phyloP scores from a whole-genome alignment of 2,113 vertebrate genomes.

The Aepyceros melampus region DNA sequence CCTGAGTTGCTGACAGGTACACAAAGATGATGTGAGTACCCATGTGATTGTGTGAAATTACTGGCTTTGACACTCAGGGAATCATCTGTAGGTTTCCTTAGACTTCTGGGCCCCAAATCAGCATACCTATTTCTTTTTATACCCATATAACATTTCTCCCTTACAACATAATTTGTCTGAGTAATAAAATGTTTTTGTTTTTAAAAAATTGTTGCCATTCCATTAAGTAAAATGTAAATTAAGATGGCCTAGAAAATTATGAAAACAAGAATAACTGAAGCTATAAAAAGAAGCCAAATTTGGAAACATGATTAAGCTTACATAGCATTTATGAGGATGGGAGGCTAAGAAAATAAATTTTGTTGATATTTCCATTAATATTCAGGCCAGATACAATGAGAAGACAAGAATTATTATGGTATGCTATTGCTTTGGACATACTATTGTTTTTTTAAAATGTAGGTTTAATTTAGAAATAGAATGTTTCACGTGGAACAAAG shows the following conservation, averaged over 20 bases:
- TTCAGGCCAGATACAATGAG: background rate
- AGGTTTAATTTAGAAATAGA: background rate
- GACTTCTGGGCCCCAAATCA: background rate
- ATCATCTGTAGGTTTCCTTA: background rate
- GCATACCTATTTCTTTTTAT: background rate
- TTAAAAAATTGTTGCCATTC: background rate
- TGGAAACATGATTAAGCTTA: background rate
- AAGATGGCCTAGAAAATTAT: background rate
- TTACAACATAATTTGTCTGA: background rate
- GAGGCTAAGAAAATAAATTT: slow-evolving; percentile 12
- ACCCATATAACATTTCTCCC: background rate
- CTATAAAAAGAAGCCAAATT: background rate
- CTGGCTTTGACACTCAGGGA: background rate
- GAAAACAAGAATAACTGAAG: background rate
- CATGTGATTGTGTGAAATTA: background rate
- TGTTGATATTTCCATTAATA: background rate
- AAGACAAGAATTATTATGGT: background rate
- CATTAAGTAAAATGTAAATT: background rate
- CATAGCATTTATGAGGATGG: background rate
- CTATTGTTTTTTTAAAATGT: slow-evolving; percentile 15
- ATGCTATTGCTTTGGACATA: background rate
- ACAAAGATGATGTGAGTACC: background rate
- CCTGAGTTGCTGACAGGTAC: background rate
- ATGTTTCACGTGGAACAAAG: slow-evolving; percentile 1
- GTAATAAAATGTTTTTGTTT: background rate